Evolutionary conservation across 2,797 vertebrate genomes (phyloP).

Genomic region (Acanthornis magna): DNA sequence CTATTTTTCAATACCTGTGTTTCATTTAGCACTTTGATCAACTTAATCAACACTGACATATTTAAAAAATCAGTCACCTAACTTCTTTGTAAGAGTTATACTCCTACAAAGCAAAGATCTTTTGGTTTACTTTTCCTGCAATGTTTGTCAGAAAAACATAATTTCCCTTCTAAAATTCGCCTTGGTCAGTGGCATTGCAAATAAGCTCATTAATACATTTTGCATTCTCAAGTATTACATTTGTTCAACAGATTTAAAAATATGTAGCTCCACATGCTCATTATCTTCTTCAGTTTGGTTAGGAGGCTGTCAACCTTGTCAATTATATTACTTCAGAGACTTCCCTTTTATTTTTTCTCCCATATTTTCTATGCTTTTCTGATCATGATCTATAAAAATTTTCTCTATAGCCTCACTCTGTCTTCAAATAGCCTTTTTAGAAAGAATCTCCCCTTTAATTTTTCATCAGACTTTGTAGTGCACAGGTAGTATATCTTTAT

Average conservation of each 20-base stretch:
- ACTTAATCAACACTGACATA: background rate
- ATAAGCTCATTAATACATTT: conserved; percentile 6
- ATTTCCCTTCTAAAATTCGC: conserved; percentile 18
- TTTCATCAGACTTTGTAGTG: conserved; percentile 33
- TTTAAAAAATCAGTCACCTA: background rate
- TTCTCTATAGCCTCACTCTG: background rate
- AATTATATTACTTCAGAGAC: conserved; percentile 38
- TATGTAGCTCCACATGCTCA: conserved; percentile 6
- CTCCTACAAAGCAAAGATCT: background rate
- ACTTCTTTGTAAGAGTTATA: background rate
- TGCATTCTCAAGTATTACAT: background rate
- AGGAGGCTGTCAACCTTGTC: conserved; percentile 41
- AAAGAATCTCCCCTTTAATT: conserved; percentile 34
- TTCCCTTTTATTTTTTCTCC: background rate
- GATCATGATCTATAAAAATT: conserved; percentile 1
- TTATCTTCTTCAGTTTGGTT: background rate
- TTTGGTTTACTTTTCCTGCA: background rate
- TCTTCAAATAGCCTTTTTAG: conserved; percentile 1
- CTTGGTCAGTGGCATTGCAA: conserved; percentile 5
- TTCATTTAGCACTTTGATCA: background rate
- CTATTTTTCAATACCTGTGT: background rate
- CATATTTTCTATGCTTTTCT: conserved; percentile 15
- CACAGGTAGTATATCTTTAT: conserved; percentile 34
- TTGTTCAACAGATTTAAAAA: conserved; percentile 23
- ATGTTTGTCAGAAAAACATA: background rate